These are phyloP conservation scores for Phenganax marumi DNA, from an alignment of 92 coral and sea anemone genomes.

Conservation along the genomic window DNA sequence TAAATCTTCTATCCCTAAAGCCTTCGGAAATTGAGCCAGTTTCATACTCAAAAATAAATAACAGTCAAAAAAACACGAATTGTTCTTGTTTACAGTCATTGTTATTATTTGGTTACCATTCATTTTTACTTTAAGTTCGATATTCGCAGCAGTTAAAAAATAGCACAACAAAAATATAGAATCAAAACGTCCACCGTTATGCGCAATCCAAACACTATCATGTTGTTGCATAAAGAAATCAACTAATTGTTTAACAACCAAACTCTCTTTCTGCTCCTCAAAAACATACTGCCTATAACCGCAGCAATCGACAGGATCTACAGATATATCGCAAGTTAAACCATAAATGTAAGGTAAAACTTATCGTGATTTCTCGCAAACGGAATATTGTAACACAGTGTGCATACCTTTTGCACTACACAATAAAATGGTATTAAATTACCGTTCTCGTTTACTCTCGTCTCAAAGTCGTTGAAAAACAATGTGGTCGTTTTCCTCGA, in stretches of 20 bases:
- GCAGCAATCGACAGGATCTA: too few relatives aligned
- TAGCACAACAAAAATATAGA: conserved; percentile 3
- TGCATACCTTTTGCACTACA: conserved; percentile 28
- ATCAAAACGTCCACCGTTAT: too few relatives aligned
- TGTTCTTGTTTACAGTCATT: too few relatives aligned
- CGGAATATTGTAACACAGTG: background rate
- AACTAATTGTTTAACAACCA: too few relatives aligned
- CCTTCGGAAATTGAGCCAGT: conserved; percentile 1
- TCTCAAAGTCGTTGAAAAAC: conserved; percentile 30
- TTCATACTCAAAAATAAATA: too few relatives aligned
- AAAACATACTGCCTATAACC: conserved; percentile 24
- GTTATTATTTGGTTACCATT: too few relatives aligned
- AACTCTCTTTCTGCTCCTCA: background rate
- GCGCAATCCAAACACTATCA: too few relatives aligned
- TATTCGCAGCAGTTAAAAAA: conserved; percentile 8
- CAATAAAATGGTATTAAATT: conserved; percentile 23
- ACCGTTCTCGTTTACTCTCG: conserved; percentile 17
- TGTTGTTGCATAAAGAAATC: too few relatives aligned
- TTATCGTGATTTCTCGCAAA: conserved; percentile 15
- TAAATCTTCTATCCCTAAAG: too few relatives aligned
- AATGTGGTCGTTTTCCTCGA: conserved; percentile 20
- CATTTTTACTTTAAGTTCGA: background rate
- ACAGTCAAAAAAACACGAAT: too few relatives aligned
- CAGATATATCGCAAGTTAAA: too few relatives aligned
- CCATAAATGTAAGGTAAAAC: too few relatives aligned